Evolutionary conservation across 2,113 vertebrate genomes (phyloP).

Genomic region (Stercorarius parasiticus): DNA sequence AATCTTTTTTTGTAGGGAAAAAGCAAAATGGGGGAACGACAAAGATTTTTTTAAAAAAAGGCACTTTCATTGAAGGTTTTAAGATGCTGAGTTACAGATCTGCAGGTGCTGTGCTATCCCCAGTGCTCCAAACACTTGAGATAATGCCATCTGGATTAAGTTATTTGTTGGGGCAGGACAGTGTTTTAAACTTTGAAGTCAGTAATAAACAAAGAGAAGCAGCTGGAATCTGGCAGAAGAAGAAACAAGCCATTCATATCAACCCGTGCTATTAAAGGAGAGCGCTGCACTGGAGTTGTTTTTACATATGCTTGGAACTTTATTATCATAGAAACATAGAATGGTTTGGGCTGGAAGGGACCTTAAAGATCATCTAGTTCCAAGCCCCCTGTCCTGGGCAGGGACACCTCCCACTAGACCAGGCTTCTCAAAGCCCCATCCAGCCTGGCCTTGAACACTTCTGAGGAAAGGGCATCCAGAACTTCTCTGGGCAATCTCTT

Average conservation of each 20-base stretch:
- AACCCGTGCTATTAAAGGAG: conserved; percentile 55
- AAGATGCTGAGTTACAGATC: conserved; percentile 53
- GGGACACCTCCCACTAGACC: not conserved
- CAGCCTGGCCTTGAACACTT: not conserved
- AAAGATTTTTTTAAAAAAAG: not conserved
- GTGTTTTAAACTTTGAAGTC: conserved; percentile 76
- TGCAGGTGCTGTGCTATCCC: conserved; percentile 69
- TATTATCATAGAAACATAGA: not conserved
- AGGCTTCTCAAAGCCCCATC: not conserved
- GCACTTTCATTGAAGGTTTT: conserved; percentile 38
- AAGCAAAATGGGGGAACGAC: not conserved
- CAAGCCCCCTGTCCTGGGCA: not conserved
- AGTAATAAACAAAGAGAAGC: conserved; percentile 76
- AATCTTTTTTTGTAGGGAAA: not conserved
- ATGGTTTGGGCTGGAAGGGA: not conserved
- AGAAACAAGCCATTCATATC: conserved; percentile 71
- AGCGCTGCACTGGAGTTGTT: conserved; percentile 35
- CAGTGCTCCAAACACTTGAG: conserved; percentile 35
- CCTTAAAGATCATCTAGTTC: not conserved
- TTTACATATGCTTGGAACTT: conserved; percentile 60
- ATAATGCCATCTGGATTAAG: conserved; percentile 72
- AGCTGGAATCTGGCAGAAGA: conserved; percentile 76
- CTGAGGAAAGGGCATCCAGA: not conserved
- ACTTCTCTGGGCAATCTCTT: not conserved
- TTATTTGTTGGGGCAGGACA: conserved; percentile 74